Evolutionary conservation across 2,797 vertebrate genomes (phyloP).

Genomic region (Antrozous pallidus): DNA sequence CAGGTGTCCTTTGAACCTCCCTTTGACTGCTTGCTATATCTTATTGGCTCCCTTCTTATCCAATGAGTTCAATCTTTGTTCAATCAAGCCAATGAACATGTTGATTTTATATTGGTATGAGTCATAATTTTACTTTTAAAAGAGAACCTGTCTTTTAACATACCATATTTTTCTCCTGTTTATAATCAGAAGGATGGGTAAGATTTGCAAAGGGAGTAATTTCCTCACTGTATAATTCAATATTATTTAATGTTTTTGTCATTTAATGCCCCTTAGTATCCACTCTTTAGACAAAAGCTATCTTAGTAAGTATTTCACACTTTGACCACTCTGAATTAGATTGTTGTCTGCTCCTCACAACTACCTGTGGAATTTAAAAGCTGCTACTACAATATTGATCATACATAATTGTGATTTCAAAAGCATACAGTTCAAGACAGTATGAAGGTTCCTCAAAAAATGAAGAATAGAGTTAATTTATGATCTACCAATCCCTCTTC

Average conservation of each 20-base stretch:
- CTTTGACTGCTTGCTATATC: neutral
- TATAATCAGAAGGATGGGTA: neutral
- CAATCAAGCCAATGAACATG: neutral
- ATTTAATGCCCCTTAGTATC: neutral
- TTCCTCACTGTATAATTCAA: neutral
- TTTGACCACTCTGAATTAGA: neutral
- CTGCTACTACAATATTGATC: neutral
- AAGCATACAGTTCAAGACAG: neutral
- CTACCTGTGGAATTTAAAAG: neutral
- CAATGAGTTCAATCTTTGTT: neutral
- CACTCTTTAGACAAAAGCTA: neutral
- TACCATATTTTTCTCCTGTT: neutral
- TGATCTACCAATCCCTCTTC: neutral
- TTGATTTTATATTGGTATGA: neutral
- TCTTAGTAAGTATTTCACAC: neutral
- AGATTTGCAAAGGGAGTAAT: neutral
- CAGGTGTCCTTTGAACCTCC: neutral
- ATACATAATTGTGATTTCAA: neutral
- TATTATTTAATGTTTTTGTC: neutral
- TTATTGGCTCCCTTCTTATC: neutral
- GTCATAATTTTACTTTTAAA: neutral
- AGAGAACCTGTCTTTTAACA: neutral
- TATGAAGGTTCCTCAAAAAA: neutral
- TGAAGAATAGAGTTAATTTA: neutral
- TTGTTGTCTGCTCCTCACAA: neutral